Evolutionary conservation across 2,888 invertebrate genomes (phyloP).

Genomic region (Eulithis prunata): DNA sequence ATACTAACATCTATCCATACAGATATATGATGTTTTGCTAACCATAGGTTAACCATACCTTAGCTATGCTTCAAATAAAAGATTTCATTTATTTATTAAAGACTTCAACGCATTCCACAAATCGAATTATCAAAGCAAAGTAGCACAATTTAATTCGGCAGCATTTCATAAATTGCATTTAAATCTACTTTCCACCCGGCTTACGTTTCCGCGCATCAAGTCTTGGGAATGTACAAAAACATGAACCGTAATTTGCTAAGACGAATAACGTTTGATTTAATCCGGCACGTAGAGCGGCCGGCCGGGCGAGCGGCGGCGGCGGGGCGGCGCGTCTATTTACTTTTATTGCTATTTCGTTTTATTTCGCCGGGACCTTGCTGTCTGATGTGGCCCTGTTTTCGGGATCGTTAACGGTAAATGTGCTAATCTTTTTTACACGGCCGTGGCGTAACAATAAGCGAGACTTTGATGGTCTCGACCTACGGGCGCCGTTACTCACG

Average conservation of each 20-base stretch:
- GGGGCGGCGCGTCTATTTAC: constrained; percentile 70
- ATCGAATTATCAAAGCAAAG: constrained; percentile 34
- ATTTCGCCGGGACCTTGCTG: constrained; percentile 67
- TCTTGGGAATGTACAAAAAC: constrained; percentile 71
- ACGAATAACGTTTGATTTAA: constrained; percentile 83
- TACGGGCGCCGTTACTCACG: constrained; percentile 62
- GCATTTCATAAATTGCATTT: constrained; percentile 63
- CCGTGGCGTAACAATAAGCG: constrained; percentile 68
- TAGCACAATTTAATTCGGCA: constrained; percentile 50
- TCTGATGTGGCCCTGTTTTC: constrained; percentile 79
- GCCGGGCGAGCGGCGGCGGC: constrained; percentile 45
- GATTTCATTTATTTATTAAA: not conserved
- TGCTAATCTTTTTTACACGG: constrained; percentile 80
- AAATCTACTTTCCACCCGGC: constrained; percentile 62
- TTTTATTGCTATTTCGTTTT: constrained; percentile 82
- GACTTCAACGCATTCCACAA: constrained; percentile 25
- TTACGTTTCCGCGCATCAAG: constrained; percentile 69
- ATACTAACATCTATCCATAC: too few relatives aligned
- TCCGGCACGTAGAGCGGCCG: constrained; percentile 73
- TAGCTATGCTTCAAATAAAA: too few relatives aligned
- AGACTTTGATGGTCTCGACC: constrained; percentile 63
- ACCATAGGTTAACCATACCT: too few relatives aligned
- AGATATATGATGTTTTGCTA: too few relatives aligned
- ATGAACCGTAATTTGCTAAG: constrained; percentile 80
- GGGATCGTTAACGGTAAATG: constrained; percentile 80